Percentiles rank a stretch among this genome's conserved stretches.
These are phyloP conservation scores for Syndactyla subalaris DNA, from an alignment of 2,797 vertebrate species.

Conservation along the genomic window DNA sequence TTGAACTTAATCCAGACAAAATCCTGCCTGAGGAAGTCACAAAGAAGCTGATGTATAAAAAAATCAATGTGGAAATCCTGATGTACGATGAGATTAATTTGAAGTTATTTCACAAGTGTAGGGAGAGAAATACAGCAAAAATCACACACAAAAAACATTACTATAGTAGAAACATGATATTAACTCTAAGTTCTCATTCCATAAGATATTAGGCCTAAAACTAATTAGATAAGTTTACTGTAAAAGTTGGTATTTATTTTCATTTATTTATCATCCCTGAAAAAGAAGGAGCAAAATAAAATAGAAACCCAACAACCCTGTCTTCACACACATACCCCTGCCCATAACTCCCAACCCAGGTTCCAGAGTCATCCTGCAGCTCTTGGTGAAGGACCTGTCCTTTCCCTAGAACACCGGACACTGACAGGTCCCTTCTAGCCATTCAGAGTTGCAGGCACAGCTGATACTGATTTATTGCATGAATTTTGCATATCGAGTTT, in stretches of 20 bases:
- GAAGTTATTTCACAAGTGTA: neutral
- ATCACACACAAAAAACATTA: neutral
- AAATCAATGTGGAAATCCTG: neutral
- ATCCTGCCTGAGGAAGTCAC: neutral
- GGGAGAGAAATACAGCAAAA: neutral
- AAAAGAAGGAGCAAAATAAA: neutral
- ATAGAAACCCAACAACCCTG: neutral
- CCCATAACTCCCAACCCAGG: neutral
- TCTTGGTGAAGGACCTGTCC: neutral
- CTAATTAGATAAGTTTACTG: neutral
- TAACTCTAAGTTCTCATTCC: neutral
- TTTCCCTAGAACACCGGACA: neutral
- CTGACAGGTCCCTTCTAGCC: neutral
- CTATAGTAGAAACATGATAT: neutral
- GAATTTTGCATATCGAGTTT: neutral
- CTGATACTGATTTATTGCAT: neutral
- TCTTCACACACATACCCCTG: neutral
- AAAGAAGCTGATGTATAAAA: neutral
- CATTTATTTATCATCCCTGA: neutral
- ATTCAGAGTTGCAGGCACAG: neutral
- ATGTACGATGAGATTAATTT: neutral
- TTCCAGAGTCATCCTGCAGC: neutral
- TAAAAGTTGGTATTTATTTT: neutral
- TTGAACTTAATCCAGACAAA: neutral
- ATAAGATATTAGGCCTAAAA: neutral